Evolutionary conservation across 1,140 invertebrate species (phyloP).

Genomic region (Thalassaphorura encarpata): DNA sequence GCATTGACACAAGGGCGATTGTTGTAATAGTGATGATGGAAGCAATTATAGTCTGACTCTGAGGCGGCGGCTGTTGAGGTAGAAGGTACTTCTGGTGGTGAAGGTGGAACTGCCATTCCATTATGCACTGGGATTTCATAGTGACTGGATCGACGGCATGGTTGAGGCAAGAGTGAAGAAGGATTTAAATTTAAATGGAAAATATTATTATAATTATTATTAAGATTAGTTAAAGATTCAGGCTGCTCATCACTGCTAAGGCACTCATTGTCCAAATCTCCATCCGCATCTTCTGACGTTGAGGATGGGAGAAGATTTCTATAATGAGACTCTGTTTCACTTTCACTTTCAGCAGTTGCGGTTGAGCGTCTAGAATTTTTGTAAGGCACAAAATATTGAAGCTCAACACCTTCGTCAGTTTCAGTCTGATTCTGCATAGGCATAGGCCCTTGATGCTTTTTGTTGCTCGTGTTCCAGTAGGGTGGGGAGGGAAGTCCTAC

Average conservation of each 20-base stretch:
- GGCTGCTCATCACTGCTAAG: neutral
- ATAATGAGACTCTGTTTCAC: neutral
- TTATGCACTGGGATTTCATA: neutral
- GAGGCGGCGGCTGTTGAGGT: neutral
- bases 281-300: slow-evolving; percentile 1
- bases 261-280: neutral
- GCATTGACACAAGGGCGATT: neutral
- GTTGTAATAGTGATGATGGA: neutral
- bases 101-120: neutral
- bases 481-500: neutral
- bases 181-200: neutral
- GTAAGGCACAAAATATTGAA: neutral
- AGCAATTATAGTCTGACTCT: neutral
- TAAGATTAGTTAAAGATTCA: no score
- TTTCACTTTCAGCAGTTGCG: neutral
- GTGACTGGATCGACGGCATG: no score
- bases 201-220: neutral
- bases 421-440: neutral
- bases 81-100: neutral
- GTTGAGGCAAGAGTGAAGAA: no score
- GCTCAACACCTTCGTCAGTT: neutral
- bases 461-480: neutral
- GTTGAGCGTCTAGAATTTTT: neutral
- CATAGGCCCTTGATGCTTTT: neutral
- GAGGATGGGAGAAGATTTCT: slow-evolving; percentile 5